Percentiles rank a stretch among this genome's conserved stretches.
phyloP scores from a whole-genome alignment of 1,140 invertebrate genomes.

The Vollenhovia emeryi region DNA sequence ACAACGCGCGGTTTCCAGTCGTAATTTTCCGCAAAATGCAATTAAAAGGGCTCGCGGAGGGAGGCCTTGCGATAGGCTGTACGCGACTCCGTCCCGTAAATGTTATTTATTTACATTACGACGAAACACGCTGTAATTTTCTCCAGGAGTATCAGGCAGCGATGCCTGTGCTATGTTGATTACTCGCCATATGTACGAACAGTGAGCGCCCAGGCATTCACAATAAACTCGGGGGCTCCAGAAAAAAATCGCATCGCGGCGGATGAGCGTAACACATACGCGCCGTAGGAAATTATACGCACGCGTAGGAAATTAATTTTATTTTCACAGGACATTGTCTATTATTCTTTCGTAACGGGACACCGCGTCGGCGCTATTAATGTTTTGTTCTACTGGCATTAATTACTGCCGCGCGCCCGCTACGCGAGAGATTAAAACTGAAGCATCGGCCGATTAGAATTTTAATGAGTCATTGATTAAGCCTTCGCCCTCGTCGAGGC shows the following conservation, averaged over 20 bases:
- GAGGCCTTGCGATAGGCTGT: background rate
- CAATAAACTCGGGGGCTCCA: background rate
- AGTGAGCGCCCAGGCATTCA: background rate
- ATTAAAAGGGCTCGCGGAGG: slow-evolving; percentile 12
- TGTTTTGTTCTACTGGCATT: slow-evolving; percentile 50
- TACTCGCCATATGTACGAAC: background rate
- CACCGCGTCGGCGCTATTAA: background rate
- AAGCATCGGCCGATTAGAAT: slow-evolving; percentile 17
- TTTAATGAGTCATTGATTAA: slow-evolving; percentile 37
- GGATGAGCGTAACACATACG: slow-evolving; percentile 25
- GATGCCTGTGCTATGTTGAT: background rate
- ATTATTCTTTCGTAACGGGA: slow-evolving; percentile 51
- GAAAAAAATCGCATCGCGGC: slow-evolving; percentile 13
- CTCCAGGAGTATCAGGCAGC: background rate
- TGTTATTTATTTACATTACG: slow-evolving; percentile 44
- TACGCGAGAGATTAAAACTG: slow-evolving; percentile 42
- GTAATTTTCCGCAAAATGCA: slow-evolving; percentile 41
- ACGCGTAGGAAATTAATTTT: slow-evolving; percentile 42
- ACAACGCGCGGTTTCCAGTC: background rate
- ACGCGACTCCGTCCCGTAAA: slow-evolving; percentile 3
- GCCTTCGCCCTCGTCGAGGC: background rate
- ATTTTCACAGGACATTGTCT: slow-evolving; percentile 37
- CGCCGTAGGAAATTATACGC: background rate
- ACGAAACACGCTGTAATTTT: slow-evolving; percentile 32
- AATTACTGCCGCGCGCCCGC: slow-evolving; percentile 21